Evolutionary conservation across 2,888 invertebrate genomes (phyloP).

Genomic region (Leptinotarsa peninsularis): DNA sequence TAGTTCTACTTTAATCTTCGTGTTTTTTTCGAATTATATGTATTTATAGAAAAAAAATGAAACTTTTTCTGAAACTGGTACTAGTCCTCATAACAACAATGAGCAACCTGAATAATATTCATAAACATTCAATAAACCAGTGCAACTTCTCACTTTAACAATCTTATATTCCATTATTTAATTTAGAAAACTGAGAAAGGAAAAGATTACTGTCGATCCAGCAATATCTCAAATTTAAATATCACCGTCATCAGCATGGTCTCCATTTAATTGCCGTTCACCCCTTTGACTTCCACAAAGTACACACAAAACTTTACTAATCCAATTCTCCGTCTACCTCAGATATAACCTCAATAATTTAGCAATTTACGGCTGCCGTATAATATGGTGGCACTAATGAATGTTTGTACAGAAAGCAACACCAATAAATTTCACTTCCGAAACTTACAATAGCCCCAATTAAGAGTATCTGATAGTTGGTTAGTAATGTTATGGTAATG

Average conservation of each 20-base stretch:
- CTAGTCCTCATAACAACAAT: too few relatives aligned
- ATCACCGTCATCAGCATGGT: slow-evolving; percentile 6
- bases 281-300: slow-evolving; percentile 14
- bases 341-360: slow-evolving; percentile 22
- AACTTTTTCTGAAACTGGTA: too few relatives aligned
- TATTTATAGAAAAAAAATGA: too few relatives aligned
- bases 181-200: neutral
- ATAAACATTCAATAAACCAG: too few relatives aligned
- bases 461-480: slow-evolving; percentile 42
- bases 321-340: slow-evolving; percentile 14
- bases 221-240: slow-evolving; percentile 3
- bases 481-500: slow-evolving; percentile 57
- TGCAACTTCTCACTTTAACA: too few relatives aligned
- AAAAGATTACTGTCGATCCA: slow-evolving; percentile 1
- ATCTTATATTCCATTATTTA: too few relatives aligned
- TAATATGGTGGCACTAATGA: slow-evolving; percentile 29
- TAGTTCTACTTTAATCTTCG: too few relatives aligned
- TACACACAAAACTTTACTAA: slow-evolving; percentile 17
- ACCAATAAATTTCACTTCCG: slow-evolving; percentile 34
- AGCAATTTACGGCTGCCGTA: slow-evolving; percentile 14
- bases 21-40: too few relatives aligned
- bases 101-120: too few relatives aligned
- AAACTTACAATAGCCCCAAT: slow-evolving; percentile 44
- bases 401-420: slow-evolving; percentile 35
- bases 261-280: slow-evolving; percentile 16